Base-by-base conservation (phyloP, 2,113 vertebrate genomes). In the Scartelaos histophorus region DNA sequence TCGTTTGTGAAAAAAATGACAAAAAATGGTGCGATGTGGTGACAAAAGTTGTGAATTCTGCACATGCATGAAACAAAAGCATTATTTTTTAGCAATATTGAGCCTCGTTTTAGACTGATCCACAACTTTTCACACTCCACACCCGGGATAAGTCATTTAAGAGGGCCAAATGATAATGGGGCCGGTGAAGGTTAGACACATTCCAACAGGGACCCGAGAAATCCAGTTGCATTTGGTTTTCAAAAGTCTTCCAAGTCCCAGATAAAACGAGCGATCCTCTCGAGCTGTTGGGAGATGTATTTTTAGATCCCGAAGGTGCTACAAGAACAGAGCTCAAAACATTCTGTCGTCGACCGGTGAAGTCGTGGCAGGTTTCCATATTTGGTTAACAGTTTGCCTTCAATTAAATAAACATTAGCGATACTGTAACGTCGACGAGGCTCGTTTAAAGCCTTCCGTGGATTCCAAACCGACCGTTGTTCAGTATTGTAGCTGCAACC, bases 401-500 rank as follows among this genome's bases (percentile, higher is more conserved):
- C 13, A 21, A 35, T 64, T 4, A 64, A 25, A 64, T 35, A n/a
- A 34, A 38, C 61, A 38, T n/a, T 17, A 57, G 17, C 35, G n/a
- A 47, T 43, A 56, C 66, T 21, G 17, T 3, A 38, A 62, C n/a
- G n/a, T n/a, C 58, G 34, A 53, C 29, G 3, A 83, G 0, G 7
- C 16, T 51, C 47, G 6, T 51, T 49, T 49, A 16, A 16, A 49
- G 47, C 47, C 16, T 13, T 66, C 2, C 12, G 35, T 69, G 12
- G 13, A 75, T 56, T 7, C 25, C 67, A 58, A 80, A 80, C 86
- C 86, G 90, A 88, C 83, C 85, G 90, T 87, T 81, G 82, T 83
- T 46, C 79, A 87, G 86, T 85, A 81, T 76, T 73, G 82, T 83
- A 17, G 79, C 72, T 46, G 74, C 86, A 87, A 90, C 86, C 89